Evolutionary conservation across 2,113 vertebrate genomes (phyloP).

Genomic region (Tetrax tetrax): DNA sequence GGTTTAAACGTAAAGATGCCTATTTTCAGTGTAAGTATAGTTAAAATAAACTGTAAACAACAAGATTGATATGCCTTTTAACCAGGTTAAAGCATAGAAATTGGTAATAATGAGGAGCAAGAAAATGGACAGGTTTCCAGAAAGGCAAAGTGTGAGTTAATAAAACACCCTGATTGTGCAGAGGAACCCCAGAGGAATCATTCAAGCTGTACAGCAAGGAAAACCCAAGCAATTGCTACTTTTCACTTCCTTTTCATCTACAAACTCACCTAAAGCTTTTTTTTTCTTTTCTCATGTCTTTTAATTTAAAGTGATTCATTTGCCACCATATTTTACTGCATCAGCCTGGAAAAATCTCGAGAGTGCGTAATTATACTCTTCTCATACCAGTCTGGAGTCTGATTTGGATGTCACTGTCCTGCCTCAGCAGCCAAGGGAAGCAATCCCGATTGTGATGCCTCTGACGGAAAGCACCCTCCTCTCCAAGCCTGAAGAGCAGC

Average conservation of each 20-base stretch:
- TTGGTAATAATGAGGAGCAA: neutral
- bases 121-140: constrained; percentile 1
- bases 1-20: neutral
- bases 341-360: neutral
- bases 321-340: neutral
- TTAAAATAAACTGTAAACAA: neutral
- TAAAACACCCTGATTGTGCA: neutral
- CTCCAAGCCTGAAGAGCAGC: neutral
- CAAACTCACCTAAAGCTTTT: neutral
- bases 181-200: neutral
- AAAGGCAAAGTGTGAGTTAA: constrained; percentile 12
- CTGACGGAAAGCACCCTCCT: neutral
- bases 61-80: neutral
- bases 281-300: neutral
- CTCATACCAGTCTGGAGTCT: neutral
- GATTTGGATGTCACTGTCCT: neutral
- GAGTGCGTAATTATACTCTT: neutral
- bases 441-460: neutral
- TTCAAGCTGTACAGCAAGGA: neutral
- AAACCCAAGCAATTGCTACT: neutral
- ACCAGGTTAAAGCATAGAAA: neutral
- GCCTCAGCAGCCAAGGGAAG: neutral
- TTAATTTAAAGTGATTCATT: neutral
- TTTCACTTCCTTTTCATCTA: neutral
- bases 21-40: neutral